These are phyloP conservation scores for Trichonephila clavipes DNA, from an alignment of 1,140 invertebrate species.

Conservation along the genomic window DNA sequence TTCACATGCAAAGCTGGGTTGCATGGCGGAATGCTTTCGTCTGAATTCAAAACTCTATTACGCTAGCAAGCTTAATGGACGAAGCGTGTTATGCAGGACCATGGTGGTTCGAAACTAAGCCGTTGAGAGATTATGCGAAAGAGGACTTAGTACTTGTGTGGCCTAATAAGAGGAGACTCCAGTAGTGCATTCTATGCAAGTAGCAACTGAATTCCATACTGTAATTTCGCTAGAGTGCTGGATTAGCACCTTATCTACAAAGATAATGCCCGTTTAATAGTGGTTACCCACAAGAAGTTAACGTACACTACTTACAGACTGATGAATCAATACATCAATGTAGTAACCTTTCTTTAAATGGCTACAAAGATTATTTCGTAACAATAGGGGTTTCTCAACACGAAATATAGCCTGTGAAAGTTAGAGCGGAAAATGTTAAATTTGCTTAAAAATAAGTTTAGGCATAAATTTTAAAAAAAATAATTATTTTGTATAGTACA, in stretches of 20 bases:
- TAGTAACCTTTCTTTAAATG: not conserved
- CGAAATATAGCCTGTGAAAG: too few species aligned
- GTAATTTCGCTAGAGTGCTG: conserved; percentile 71
- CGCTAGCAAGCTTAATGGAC: conserved; percentile 65
- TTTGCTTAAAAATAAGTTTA: too few species aligned
- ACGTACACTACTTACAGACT: not conserved
- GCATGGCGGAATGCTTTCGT: not conserved
- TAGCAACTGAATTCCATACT: conserved; percentile 48
- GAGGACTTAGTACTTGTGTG: conserved; percentile 70
- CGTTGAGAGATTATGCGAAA: conserved; percentile 67
- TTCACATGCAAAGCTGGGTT: conserved; percentile 54
- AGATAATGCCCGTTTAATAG: conserved; percentile 70
- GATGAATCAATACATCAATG: not conserved
- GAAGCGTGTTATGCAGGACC: conserved; percentile 57
- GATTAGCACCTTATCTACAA: conserved; percentile 69
- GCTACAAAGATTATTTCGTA: too few species aligned
- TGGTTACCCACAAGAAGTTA: conserved; percentile 60
- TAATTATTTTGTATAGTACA: too few species aligned
- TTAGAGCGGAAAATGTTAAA: too few species aligned
- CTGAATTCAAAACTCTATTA: conserved; percentile 66
- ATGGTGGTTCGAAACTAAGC: conserved; percentile 59
- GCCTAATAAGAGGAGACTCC: conserved; percentile 63
- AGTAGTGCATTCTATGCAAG: conserved; percentile 33
- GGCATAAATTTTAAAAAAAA: too few species aligned
- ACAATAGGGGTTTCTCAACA: too few species aligned